Evolutionary conservation across 2,888 invertebrate genomes (phyloP).

Genomic region (Acanthosepion lycidas): DNA sequence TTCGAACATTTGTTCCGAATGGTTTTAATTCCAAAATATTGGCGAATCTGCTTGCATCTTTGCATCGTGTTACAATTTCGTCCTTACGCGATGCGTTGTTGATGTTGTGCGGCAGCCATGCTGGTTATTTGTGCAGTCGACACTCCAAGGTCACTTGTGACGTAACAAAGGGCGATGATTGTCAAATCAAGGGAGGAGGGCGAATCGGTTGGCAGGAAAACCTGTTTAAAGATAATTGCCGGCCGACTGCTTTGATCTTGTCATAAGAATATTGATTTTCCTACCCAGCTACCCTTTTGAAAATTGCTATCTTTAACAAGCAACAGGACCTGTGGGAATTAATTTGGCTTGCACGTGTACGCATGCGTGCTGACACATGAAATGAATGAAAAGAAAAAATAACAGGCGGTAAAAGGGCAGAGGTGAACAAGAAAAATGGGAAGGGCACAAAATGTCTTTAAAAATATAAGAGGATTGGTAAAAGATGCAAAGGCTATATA

Average conservation of each 20-base stretch:
- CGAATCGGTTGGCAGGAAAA: background rate
- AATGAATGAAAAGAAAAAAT: too few relatives aligned
- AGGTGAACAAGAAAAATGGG: too few relatives aligned
- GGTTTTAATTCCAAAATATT: too few relatives aligned
- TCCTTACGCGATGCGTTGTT: too few relatives aligned
- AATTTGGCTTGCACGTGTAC: background rate
- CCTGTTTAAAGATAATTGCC: background rate
- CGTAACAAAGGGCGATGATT: background rate
- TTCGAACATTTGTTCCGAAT: too few relatives aligned
- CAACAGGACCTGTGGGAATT: background rate
- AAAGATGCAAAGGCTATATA: too few relatives aligned
- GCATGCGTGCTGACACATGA: too few relatives aligned
- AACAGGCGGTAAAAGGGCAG: too few relatives aligned
- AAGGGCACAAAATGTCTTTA: too few relatives aligned
- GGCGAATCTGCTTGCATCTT: too few relatives aligned
- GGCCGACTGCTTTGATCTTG: background rate
- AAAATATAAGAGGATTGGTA: too few relatives aligned
- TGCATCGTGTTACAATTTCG: too few relatives aligned
- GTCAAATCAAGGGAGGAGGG: background rate
- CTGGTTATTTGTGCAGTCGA: background rate
- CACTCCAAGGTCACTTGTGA: background rate
- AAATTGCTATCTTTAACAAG: background rate
- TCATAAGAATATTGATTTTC: background rate
- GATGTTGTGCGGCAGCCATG: background rate
- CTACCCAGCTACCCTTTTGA: background rate